These are phyloP conservation scores for Orestias chungarensis DNA, from an alignment of 2,797 vertebrate genomes.

Conservation along the genomic window DNA sequence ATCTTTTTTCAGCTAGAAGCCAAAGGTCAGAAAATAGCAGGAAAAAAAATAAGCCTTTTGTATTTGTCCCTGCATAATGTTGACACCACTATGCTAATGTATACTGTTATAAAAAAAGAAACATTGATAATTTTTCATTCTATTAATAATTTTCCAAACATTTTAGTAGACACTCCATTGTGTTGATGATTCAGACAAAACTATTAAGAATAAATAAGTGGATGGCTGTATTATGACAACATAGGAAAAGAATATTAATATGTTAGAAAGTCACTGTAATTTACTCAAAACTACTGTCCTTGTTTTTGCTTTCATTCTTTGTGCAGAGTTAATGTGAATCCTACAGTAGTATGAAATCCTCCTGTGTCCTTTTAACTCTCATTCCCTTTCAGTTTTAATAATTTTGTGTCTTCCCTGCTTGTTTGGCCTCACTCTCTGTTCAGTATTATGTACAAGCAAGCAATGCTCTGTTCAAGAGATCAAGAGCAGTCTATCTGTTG, in stretches of 20 bases:
- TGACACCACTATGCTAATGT: neutral
- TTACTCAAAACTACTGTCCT: neutral
- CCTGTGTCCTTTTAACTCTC: slow-evolving; percentile 21
- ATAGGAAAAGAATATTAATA: neutral
- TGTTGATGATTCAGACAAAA: neutral
- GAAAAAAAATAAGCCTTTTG: neutral
- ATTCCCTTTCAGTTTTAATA: slow-evolving; percentile 34
- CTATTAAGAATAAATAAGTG: neutral
- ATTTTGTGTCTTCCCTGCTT: slow-evolving; percentile 24
- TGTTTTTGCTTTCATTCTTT: slow-evolving; percentile 24
- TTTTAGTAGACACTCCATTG: neutral
- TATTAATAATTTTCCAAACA: no score
- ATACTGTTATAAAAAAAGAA: no score
- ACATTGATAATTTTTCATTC: no score
- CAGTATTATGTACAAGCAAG: slow-evolving; percentile 1
- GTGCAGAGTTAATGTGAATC: slow-evolving; percentile 20
- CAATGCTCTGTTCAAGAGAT: slow-evolving; percentile 8
- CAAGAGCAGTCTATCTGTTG: neutral
- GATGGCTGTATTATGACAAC: neutral
- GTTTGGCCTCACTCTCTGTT: slow-evolving; percentile 18
- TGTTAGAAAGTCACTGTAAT: neutral
- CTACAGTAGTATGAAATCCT: slow-evolving; percentile 10
- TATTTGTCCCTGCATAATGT: neutral
- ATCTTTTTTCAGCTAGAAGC: neutral
- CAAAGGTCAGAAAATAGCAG: neutral